Evolutionary conservation across 2,113 vertebrate species (phyloP).

Genomic region (Cheilinus undulatus): DNA sequence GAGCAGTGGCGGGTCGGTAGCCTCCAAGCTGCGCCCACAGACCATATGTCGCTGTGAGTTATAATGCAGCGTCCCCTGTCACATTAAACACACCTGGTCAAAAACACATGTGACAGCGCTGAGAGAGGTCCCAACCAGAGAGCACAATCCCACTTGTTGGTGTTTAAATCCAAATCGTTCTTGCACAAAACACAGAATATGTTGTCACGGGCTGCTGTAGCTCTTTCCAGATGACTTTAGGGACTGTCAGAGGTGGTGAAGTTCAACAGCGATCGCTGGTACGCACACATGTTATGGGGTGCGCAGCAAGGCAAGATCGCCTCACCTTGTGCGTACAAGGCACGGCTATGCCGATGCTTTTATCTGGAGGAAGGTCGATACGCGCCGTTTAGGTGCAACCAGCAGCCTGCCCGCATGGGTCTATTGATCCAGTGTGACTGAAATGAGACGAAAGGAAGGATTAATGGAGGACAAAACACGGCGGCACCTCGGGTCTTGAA

Average conservation of each 20-base stretch:
- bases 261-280: slow-evolving; percentile 40
- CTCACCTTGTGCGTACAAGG: slow-evolving; percentile 22
- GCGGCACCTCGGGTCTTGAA: slow-evolving; percentile 31
- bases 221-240: slow-evolving; percentile 20
- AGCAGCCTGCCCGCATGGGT: slow-evolving; percentile 17
- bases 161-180: slow-evolving; percentile 37
- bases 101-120: slow-evolving; percentile 15
- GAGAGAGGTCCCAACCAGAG: background rate
- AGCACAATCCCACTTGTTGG: slow-evolving; percentile 33
- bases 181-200: too few species aligned
- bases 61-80: background rate
- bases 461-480: slow-evolving; percentile 42
- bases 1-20: slow-evolving; percentile 20
- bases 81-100: slow-evolving; percentile 6
- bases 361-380: slow-evolving; percentile 51
- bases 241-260: slow-evolving; percentile 43
- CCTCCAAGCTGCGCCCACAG: slow-evolving; percentile 28
- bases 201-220: background rate
- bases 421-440: slow-evolving; percentile 52
- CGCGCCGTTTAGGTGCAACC: slow-evolving; percentile 10
- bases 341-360: slow-evolving; percentile 32
- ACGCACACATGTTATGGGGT: slow-evolving; percentile 43
- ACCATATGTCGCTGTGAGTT: slow-evolving; percentile 41
- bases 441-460: slow-evolving; percentile 34
- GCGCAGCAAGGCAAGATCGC: slow-evolving; percentile 31